Evolutionary conservation across 2,888 invertebrate genomes (phyloP).

Genomic region (Geophilus truncorum): DNA sequence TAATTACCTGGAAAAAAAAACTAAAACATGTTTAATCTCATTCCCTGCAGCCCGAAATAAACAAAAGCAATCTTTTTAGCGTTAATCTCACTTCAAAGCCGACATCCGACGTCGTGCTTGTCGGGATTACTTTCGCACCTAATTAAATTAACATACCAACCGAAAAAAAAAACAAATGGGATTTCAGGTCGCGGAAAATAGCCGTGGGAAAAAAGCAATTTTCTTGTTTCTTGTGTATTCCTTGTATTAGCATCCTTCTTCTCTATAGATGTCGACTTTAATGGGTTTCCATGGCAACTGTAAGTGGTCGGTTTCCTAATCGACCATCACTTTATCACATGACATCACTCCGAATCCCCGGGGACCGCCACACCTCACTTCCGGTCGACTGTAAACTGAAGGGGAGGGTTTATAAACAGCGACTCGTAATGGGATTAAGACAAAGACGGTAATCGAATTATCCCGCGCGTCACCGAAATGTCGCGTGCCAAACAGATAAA

Average conservation of each 20-base stretch:
- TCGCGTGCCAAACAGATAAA: background rate
- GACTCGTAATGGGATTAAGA: background rate
- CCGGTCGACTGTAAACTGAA: background rate
- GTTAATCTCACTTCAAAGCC: background rate
- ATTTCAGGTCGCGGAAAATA: no score
- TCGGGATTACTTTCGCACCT: background rate
- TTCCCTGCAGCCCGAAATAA: no score
- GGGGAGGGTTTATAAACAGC: background rate
- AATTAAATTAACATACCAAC: background rate
- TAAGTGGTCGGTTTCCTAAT: slow-evolving; percentile 27
- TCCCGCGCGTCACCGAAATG: background rate
- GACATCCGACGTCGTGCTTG: background rate
- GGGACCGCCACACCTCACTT: background rate
- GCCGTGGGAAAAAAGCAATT: background rate
- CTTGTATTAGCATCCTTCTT: background rate
- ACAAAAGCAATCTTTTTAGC: background rate
- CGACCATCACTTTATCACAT: slow-evolving; percentile 14
- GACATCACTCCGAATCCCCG: background rate
- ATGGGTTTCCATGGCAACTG: background rate
- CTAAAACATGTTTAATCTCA: no score
- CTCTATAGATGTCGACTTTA: background rate
- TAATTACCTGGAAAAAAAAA: no score
- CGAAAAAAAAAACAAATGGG: no score
- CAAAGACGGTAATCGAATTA: slow-evolving; percentile 2
- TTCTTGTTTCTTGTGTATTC: background rate